Evolutionary conservation across 2,888 invertebrate species (phyloP).

Genomic region (Caenorhabditis imperialis): DNA sequence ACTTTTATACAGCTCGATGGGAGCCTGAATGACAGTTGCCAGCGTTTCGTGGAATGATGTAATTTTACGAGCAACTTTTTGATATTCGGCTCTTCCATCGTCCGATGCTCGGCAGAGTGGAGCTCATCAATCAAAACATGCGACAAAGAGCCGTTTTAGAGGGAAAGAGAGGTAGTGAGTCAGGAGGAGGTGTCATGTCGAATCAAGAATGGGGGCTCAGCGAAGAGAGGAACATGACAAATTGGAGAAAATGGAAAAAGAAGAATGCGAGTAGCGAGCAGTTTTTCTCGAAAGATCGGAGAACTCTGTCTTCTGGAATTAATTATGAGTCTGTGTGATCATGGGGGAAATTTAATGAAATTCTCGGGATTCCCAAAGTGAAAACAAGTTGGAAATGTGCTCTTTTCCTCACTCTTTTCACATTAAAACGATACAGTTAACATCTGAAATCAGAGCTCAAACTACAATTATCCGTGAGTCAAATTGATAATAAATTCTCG

Average conservation of each 20-base stretch:
- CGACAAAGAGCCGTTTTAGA: neutral
- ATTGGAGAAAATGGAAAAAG: too few species aligned
- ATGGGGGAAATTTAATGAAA: too few species aligned
- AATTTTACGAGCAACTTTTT: slow-evolving; percentile 14
- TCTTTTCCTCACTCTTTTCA: too few species aligned
- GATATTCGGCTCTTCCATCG: slow-evolving; percentile 2
- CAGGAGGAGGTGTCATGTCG: slow-evolving; percentile 1
- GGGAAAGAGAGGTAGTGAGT: neutral
- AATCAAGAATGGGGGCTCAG: neutral
- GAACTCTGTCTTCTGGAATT: too few species aligned
- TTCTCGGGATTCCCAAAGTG: neutral
- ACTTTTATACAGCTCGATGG: slow-evolving; percentile 29
- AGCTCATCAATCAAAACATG: slow-evolving; percentile 40
- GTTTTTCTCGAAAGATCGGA: too few species aligned
- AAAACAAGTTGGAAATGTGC: neutral
- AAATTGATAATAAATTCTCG: too few species aligned
- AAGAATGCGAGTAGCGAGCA: too few species aligned
- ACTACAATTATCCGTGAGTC: too few species aligned
- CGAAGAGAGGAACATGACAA: too few species aligned
- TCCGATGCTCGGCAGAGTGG: neutral
- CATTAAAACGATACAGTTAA: too few species aligned
- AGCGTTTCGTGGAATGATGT: slow-evolving; percentile 48
- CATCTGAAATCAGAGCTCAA: too few species aligned
- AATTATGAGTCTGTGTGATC: too few species aligned
- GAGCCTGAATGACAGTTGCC: slow-evolving; percentile 35